A percentile compares a stretch with the other conserved stretches of the same genome.
Evolutionary conservation across 2,888 invertebrate genomes (phyloP).

Genomic region (Drosophila formosana): DNA sequence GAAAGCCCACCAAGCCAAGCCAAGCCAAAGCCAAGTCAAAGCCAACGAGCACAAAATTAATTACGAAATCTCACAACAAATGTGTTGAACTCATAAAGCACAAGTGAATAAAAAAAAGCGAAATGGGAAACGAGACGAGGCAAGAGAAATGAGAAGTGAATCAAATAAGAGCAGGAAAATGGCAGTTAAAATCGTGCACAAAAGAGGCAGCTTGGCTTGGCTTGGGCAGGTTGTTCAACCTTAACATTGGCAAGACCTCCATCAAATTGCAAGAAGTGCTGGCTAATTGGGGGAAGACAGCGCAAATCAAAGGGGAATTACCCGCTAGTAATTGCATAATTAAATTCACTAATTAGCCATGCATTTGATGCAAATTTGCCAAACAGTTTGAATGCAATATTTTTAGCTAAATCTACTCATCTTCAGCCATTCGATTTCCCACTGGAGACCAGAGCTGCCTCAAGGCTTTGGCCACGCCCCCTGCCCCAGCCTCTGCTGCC

Average conservation of each 20-base stretch:
- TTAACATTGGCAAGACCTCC: slow-evolving; percentile 44
- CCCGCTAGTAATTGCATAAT: slow-evolving; percentile 8
- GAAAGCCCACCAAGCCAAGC: slow-evolving; percentile 6
- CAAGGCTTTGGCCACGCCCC: slow-evolving; percentile 21
- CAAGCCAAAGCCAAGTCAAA: not conserved
- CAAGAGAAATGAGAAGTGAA: slow-evolving; percentile 26
- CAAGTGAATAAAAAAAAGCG: slow-evolving; percentile 34
- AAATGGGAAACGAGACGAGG: slow-evolving; percentile 2
- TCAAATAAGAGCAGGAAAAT: slow-evolving; percentile 31
- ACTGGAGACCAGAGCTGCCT: slow-evolving; percentile 21
- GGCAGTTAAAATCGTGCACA: slow-evolving; percentile 1
- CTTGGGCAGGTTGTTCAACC: slow-evolving; percentile 63
- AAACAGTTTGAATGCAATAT: not conserved
- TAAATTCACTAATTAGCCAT: slow-evolving; percentile 1
- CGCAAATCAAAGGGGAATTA: not conserved
- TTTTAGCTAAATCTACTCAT: slow-evolving; percentile 15
- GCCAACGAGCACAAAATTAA: slow-evolving; percentile 51
- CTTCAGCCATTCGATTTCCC: slow-evolving; percentile 58
- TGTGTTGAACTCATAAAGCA: slow-evolving; percentile 38
- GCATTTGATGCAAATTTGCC: not conserved
- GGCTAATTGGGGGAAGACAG: slow-evolving; percentile 38
- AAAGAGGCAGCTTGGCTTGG: slow-evolving; percentile 37
- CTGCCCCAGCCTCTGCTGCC: not conserved
- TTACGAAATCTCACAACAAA: slow-evolving; percentile 42
- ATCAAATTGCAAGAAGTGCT: slow-evolving; percentile 21